phyloP scores from a whole-genome alignment of 2,888 invertebrate species.

The Gisinianus flammeolus region DNA sequence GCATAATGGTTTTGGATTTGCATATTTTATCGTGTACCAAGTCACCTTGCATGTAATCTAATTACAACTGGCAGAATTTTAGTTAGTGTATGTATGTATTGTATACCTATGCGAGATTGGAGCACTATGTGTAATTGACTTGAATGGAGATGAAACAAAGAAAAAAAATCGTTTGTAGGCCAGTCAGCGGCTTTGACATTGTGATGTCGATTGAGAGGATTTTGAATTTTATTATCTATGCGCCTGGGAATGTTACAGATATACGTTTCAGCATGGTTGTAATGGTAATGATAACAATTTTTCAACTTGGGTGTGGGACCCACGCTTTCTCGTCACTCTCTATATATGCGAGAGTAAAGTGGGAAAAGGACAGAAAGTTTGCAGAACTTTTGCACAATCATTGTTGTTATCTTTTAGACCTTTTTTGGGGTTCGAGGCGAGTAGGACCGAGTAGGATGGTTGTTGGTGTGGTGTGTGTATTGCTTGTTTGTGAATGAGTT shows the following conservation, averaged over 20 bases:
- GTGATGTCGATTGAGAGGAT: not conserved
- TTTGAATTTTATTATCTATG: not conserved
- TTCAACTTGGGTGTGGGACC: not conserved
- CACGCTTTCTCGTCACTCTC: not conserved
- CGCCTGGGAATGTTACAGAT: not conserved
- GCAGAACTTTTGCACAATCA: conserved; percentile 25
- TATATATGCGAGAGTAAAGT: not conserved
- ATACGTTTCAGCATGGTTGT: not conserved
- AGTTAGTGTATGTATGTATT: too few species aligned
- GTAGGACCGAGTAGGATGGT: not conserved
- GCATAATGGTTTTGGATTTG: too few species aligned
- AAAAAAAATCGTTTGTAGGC: not conserved
- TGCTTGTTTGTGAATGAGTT: not conserved
- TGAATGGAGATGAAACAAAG: too few species aligned
- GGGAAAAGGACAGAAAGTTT: not conserved
- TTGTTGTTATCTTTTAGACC: conserved; percentile 26
- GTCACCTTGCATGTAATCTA: too few species aligned
- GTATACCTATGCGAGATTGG: too few species aligned
- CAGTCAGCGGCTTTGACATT: not conserved
- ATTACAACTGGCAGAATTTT: too few species aligned
- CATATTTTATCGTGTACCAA: too few species aligned
- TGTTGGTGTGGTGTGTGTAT: not conserved
- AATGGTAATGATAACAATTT: not conserved
- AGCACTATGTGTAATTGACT: too few species aligned
- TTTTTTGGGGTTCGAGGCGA: conserved; percentile 28